These are phyloP conservation scores for Holotrichia oblita DNA, from an alignment of 1,140 invertebrate species.

Conservation along the genomic window DNA sequence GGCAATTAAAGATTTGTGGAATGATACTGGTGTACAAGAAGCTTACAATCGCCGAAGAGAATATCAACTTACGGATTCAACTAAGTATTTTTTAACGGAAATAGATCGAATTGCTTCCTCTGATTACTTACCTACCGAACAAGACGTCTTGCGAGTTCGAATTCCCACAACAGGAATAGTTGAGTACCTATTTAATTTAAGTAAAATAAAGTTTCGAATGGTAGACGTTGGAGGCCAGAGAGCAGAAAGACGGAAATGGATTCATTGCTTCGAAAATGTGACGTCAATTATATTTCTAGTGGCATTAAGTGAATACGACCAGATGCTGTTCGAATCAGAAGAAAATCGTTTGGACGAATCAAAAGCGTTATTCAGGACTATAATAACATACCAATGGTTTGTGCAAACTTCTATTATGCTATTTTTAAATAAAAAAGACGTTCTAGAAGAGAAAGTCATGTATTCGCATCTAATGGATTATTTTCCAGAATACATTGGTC, in stretches of 20 bases:
- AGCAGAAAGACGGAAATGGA: conserved; percentile 98
- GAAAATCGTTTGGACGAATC: conserved; percentile 99
- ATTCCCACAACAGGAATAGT: neutral
- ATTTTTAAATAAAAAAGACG: conserved; percentile 99
- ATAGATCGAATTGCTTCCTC: conserved; percentile 53
- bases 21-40: conserved; percentile 5
- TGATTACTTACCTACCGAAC: neutral
- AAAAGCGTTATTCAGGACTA: conserved; percentile 99
- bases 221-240: conserved; percentile 91
- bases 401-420: conserved; percentile 99
- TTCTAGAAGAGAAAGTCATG: conserved; percentile 99
- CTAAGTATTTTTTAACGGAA: conserved; percentile 86
- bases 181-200: neutral
- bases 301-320: conserved; percentile 75
- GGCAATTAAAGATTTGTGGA: neutral
- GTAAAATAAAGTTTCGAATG: neutral
- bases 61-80: neutral
- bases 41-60: neutral
- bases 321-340: conserved; percentile 49
- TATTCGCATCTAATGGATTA: conserved; percentile 99
- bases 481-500: conserved; percentile 99
- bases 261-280: conserved; percentile 98
- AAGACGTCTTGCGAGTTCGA: neutral
- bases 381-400: conserved; percentile 99
- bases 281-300: conserved; percentile 97